Conservation (phyloP, 2,113 vertebrate genomes). For the Crotalus helleri region DNA sequence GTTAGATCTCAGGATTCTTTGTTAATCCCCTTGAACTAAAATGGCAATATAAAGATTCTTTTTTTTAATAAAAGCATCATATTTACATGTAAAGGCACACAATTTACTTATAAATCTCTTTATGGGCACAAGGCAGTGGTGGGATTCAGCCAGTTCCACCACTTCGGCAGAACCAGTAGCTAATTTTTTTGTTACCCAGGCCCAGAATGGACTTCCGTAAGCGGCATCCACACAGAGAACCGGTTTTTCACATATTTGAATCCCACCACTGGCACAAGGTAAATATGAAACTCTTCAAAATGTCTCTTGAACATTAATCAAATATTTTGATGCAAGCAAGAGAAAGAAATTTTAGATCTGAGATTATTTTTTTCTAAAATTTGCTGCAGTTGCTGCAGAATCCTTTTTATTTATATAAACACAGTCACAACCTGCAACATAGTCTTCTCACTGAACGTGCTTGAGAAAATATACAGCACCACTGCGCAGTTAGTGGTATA, state of each 20-base stretch:
- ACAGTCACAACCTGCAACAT: constrained; percentile 5
- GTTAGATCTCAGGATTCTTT: not conserved
- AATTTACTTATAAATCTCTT: not conserved
- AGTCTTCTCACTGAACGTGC: constrained; percentile 14
- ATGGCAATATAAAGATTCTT: not conserved
- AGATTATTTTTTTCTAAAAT: not conserved
- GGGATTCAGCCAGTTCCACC: no score
- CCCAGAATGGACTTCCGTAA: no score
- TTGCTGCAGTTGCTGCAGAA: not conserved
- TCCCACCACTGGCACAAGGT: no score
- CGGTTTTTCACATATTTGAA: no score
- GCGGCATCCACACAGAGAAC: no score
- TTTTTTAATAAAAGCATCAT: not conserved
- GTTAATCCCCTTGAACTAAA: not conserved
- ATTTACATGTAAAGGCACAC: not conserved
- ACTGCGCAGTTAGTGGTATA: not conserved
- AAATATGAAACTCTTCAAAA: not conserved
- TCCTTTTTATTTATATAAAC: not conserved
- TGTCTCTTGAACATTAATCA: not conserved
- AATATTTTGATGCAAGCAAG: not conserved
- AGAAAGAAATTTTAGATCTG: not conserved
- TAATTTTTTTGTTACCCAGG: no score
- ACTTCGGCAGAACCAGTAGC: no score
- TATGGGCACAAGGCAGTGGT: not conserved
- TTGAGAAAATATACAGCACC: constrained; percentile 3